Evolutionary conservation across 2,113 vertebrate genomes (phyloP).

Genomic region (Nyctereutes procyonoides): DNA sequence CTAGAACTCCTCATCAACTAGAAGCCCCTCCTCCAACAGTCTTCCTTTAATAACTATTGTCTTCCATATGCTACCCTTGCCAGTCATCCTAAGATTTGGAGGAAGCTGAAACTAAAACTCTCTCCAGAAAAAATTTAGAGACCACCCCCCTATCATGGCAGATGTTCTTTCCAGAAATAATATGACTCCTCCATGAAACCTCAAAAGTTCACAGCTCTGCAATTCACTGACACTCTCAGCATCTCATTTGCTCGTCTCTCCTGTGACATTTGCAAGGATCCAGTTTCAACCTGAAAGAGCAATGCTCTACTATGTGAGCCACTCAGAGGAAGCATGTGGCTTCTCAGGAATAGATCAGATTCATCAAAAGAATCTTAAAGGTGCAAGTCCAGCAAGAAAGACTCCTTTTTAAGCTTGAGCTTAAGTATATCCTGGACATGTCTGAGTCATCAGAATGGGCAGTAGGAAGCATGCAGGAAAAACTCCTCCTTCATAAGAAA

Average conservation of each 20-base stretch:
- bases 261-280: conserved; percentile 5
- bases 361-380: conserved; percentile 2
- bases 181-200: not conserved
- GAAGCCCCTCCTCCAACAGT: not conserved
- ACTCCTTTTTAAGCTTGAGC: not conserved
- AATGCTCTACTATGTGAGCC: not conserved
- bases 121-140: conserved; percentile 9
- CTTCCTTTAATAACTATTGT: not conserved
- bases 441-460: not conserved
- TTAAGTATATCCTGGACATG: not conserved
- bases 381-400: not conserved
- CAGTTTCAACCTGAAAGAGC: not conserved
- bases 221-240: not conserved
- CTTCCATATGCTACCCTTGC: not conserved
- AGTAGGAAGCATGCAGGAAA: not conserved
- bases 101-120: conserved; percentile 17
- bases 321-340: not conserved
- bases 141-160: not conserved
- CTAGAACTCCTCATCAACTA: not conserved
- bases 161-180: conserved; percentile 39
- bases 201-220: conserved; percentile 14
- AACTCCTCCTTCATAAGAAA: not conserved
- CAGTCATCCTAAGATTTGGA: not conserved
- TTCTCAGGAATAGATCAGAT: conserved; percentile 10
- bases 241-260: not conserved